A percentile compares a stretch with the other conserved stretches of the same genome.
These are phyloP conservation scores for Aporophyla lueneburgensis DNA, from an alignment of 2,888 invertebrate species.

Conservation along the genomic window DNA sequence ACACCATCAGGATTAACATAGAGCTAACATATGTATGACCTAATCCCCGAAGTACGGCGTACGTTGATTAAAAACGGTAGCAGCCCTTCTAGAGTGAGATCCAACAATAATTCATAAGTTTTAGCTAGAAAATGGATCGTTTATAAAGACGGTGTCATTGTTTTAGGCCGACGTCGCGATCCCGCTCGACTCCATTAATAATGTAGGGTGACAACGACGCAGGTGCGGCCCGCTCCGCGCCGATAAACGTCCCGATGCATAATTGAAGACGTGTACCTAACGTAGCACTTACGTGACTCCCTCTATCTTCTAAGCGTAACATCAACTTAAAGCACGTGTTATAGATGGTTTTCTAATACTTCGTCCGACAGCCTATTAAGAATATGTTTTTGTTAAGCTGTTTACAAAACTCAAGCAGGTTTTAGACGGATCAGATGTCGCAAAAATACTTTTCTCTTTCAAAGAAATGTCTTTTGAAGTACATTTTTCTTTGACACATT, in stretches of 20 bases:
- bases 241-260: constrained; percentile 88
- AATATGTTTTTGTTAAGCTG: constrained; percentile 36
- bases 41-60: constrained; percentile 50
- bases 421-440: constrained; percentile 54
- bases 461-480: constrained; percentile 58
- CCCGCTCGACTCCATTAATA: constrained; percentile 83
- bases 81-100: constrained; percentile 58
- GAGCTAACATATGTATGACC: constrained; percentile 39
- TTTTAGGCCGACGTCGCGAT: constrained; percentile 70
- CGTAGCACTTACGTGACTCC: constrained; percentile 77
- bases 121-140: constrained; percentile 72
- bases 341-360: constrained; percentile 77
- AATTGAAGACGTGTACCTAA: constrained; percentile 86
- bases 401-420: constrained; percentile 57
- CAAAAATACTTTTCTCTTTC: constrained; percentile 58
- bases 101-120: constrained; percentile 75
- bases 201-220: constrained; percentile 87
- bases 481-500: constrained; percentile 56
- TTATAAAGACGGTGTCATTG: constrained; percentile 76
- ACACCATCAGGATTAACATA: constrained; percentile 25
- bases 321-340: constrained; percentile 74
- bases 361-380: constrained; percentile 30
- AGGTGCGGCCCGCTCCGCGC: constrained; percentile 80
- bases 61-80: constrained; percentile 65
- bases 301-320: constrained; percentile 73